These are phyloP conservation scores for Cepaea hortensis DNA, from an alignment of 2,888 invertebrate genomes.

Conservation along the genomic window DNA sequence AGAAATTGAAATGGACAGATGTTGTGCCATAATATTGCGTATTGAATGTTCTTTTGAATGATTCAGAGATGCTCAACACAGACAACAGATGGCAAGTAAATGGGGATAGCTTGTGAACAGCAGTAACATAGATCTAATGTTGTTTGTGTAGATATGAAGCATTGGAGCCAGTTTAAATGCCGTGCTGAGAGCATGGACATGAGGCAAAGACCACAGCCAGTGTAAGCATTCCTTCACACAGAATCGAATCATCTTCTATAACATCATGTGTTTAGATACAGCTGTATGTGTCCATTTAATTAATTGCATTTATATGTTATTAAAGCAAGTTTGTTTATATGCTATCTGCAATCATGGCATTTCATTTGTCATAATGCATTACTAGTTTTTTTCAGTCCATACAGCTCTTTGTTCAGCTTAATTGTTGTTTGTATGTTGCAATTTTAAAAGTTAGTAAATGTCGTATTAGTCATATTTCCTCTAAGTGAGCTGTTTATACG, in stretches of 20 bases:
- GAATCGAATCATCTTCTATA: too few species aligned
- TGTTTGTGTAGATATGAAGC: too few species aligned
- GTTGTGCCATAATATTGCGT: too few species aligned
- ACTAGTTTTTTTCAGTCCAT: not conserved
- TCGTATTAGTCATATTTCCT: not conserved
- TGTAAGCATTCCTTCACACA: not conserved
- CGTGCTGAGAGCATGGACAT: too few species aligned
- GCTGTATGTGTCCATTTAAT: conserved; percentile 3
- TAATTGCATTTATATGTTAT: conserved; percentile 26
- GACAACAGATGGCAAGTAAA: too few species aligned
- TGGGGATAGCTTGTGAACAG: too few species aligned
- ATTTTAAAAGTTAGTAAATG: not conserved
- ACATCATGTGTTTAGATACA: too few species aligned
- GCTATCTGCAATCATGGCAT: not conserved
- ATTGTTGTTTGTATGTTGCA: not conserved
- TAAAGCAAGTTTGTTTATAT: not conserved
- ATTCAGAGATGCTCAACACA: too few species aligned
- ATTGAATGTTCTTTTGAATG: too few species aligned
- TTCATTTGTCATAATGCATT: conserved; percentile 14
- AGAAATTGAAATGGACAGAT: too few species aligned
- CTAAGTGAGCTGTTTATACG: not conserved
- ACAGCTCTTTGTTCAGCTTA: not conserved
- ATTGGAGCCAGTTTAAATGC: too few species aligned
- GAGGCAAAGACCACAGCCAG: not conserved
- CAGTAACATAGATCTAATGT: too few species aligned